A percentile compares a stretch with the other conserved stretches of the same genome.
Conservation (phyloP, 2,797 vertebrate species). For the Enteromius fasciolatus region DNA sequence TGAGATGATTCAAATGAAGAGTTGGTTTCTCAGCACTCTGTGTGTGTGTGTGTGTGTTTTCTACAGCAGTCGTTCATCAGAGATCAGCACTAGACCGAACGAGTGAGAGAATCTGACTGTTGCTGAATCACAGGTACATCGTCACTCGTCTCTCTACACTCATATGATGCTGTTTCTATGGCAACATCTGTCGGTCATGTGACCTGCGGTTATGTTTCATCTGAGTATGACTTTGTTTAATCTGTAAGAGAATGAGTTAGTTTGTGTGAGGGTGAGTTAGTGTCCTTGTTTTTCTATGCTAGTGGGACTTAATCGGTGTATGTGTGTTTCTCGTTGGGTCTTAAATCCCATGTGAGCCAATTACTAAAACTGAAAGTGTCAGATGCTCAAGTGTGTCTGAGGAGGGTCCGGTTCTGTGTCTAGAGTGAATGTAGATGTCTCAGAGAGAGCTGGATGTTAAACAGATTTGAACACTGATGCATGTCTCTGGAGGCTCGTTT, state of each 20-base stretch:
- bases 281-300: background rate
- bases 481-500: constrained; percentile 48
- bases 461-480: background rate
- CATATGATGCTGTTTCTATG: background rate
- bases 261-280: background rate
- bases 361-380: background rate
- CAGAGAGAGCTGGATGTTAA: background rate
- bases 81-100: background rate
- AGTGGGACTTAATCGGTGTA: background rate
- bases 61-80: background rate
- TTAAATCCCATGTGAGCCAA: background rate
- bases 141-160: background rate
- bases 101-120: background rate
- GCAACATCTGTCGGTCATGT: background rate
- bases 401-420: background rate
- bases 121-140: background rate
- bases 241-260: background rate
- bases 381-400: background rate
- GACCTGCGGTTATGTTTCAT: background rate
- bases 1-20: background rate
- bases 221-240: background rate
- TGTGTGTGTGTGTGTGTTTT: background rate
- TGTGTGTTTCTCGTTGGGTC: background rate
- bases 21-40: background rate
- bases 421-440: background rate